phyloP scores from a whole-genome alignment of 2,888 invertebrate genomes.

The Tenodera sinensis region DNA sequence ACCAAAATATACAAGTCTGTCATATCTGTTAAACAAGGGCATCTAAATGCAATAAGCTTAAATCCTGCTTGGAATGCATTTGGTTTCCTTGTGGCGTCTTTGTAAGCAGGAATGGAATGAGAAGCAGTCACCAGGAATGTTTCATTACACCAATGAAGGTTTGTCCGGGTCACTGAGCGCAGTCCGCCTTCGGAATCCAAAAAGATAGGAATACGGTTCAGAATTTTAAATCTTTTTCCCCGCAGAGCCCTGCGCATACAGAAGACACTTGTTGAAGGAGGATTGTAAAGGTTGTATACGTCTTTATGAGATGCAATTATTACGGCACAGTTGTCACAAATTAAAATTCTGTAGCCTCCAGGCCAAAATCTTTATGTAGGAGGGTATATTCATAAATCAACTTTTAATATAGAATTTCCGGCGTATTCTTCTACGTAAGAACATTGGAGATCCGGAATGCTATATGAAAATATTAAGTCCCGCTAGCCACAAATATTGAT shows the following conservation, averaged over 20 bases:
- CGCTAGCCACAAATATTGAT: too few species aligned
- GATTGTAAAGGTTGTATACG: background rate
- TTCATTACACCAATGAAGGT: background rate
- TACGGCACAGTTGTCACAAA: too few species aligned
- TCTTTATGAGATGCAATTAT: too few species aligned
- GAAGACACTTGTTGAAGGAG: background rate
- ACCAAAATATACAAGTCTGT: too few species aligned
- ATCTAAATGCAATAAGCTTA: background rate
- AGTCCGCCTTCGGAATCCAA: background rate
- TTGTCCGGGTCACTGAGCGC: background rate
- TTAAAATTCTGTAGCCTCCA: too few species aligned
- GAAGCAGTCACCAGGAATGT: background rate
- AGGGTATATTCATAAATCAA: too few species aligned
- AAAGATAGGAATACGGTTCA: background rate
- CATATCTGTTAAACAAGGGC: too few species aligned
- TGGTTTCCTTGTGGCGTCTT: background rate
- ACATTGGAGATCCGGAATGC: too few species aligned
- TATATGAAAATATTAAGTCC: too few species aligned
- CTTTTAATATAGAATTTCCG: too few species aligned
- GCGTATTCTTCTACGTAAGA: too few species aligned
- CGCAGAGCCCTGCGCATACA: background rate
- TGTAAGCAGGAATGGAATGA: background rate
- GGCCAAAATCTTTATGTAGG: too few species aligned
- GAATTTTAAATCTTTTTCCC: background rate
- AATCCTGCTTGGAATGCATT: background rate